phyloP scores from a whole-genome alignment of 2,888 invertebrate genomes.

The Euplagia quadripunctaria region DNA sequence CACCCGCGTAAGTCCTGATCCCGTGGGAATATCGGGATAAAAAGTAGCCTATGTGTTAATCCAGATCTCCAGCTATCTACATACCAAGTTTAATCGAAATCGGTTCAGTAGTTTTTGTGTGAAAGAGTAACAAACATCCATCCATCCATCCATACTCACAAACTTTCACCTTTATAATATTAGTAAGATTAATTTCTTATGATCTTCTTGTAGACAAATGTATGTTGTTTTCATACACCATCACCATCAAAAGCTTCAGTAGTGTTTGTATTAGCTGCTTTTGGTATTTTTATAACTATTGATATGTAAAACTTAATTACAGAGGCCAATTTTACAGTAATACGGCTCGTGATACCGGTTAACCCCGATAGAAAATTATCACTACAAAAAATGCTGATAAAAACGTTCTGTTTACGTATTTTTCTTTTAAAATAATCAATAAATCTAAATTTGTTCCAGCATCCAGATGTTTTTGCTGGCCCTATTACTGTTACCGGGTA shows the following conservation, averaged over 20 bases:
- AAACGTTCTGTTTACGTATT: too few species aligned
- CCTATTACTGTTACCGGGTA: slow-evolving; percentile 13
- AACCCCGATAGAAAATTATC: background rate
- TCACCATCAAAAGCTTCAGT: background rate
- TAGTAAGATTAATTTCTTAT: background rate
- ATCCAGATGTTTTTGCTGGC: slow-evolving; percentile 17
- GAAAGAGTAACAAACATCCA: too few species aligned
- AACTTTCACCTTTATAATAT: too few species aligned
- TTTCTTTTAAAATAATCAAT: background rate
- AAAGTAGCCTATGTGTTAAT: too few species aligned
- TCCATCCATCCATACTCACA: too few species aligned
- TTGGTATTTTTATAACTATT: background rate
- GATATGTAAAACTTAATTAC: background rate
- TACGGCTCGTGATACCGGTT: background rate
- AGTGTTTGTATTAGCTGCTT: background rate
- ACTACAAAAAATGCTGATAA: background rate
- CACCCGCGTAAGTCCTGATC: too few species aligned
- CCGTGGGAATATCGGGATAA: too few species aligned
- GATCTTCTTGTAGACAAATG: background rate
- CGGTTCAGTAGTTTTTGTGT: too few species aligned
- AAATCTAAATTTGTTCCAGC: slow-evolving; percentile 6
- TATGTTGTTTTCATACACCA: background rate
- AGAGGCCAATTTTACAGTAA: background rate
- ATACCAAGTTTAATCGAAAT: too few species aligned
- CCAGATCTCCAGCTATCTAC: too few species aligned